Conservation (phyloP, 2,888 invertebrate genomes). For the Euphydryas editha region DNA sequence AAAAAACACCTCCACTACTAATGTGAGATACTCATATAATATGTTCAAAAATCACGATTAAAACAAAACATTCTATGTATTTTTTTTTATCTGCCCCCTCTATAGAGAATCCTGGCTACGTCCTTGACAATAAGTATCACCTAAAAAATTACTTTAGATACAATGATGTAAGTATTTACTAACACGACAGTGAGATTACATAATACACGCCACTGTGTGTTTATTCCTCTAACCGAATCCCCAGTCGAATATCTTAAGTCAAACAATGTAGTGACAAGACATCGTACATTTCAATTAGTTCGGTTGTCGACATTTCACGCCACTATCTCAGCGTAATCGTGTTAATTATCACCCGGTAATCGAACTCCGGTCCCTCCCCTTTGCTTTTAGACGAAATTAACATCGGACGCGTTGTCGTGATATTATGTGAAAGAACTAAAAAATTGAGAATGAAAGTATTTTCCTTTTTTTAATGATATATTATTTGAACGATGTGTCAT, state of each 20-base stretch:
- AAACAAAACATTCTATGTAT: no score
- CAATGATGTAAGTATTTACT: no score
- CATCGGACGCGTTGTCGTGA: slow-evolving; percentile 25
- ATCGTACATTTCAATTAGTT: slow-evolving; percentile 62
- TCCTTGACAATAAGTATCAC: no score
- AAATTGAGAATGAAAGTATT: no score
- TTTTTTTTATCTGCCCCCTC: no score
- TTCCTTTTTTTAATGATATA: no score
- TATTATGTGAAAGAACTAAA: not conserved
- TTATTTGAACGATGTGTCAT: no score
- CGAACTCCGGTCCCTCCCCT: slow-evolving; percentile 49
- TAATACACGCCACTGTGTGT: slow-evolving; percentile 4
- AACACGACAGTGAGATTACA: slow-evolving; percentile 5
- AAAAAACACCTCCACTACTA: no score
- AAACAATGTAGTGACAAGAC: slow-evolving; percentile 47
- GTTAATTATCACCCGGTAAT: slow-evolving; percentile 59
- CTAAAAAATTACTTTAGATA: no score
- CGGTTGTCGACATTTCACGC: slow-evolving; percentile 53
- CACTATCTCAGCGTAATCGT: slow-evolving; percentile 58
- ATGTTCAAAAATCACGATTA: no score
- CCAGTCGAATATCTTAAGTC: slow-evolving; percentile 39
- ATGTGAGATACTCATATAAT: no score
- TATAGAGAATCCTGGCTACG: no score
- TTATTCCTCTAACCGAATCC: slow-evolving; percentile 24
- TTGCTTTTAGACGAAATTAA: slow-evolving; percentile 52